Evolutionary conservation across 1,140 invertebrate genomes (phyloP).

Genomic region (Trachymyrmex septentrionalis): DNA sequence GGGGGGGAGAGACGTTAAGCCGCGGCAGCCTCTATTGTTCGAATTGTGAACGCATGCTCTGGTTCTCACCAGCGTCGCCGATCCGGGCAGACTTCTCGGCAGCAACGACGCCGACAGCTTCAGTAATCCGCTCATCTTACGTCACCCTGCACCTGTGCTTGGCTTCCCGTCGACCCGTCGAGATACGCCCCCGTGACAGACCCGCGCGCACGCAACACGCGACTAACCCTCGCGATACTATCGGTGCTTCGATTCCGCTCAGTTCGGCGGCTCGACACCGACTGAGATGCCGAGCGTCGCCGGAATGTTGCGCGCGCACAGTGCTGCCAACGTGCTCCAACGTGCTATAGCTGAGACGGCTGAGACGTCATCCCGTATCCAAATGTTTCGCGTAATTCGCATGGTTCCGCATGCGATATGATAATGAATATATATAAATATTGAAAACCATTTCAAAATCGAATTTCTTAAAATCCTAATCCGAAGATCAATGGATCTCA

Average conservation of each 20-base stretch:
- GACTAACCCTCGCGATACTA: constrained; percentile 64
- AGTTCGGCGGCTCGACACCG: constrained; percentile 12
- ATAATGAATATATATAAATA: too few species aligned
- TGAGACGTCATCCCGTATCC: not conserved
- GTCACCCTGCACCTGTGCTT: too few species aligned
- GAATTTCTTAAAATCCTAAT: too few species aligned
- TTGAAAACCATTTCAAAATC: too few species aligned
- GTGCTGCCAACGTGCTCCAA: constrained; percentile 61
- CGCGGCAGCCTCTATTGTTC: not conserved
- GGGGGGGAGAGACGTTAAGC: not conserved
- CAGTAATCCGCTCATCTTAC: constrained; percentile 80
- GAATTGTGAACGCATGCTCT: not conserved
- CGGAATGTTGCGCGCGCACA: constrained; percentile 49
- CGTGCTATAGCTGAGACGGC: not conserved
- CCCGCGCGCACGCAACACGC: constrained; percentile 17
- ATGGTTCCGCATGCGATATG: too few species aligned
- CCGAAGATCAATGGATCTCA: too few species aligned
- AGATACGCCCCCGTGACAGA: constrained; percentile 9
- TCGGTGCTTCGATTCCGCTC: not conserved
- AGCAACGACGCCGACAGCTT: constrained; percentile 80
- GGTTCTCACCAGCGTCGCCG: constrained; percentile 78
- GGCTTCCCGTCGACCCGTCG: not conserved
- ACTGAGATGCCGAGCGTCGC: constrained; percentile 20
- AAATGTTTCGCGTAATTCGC: not conserved
- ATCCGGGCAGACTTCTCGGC: constrained; percentile 71